Base-by-base conservation (phyloP, 1,140 invertebrate genomes). In the Magallana angulata region DNA sequence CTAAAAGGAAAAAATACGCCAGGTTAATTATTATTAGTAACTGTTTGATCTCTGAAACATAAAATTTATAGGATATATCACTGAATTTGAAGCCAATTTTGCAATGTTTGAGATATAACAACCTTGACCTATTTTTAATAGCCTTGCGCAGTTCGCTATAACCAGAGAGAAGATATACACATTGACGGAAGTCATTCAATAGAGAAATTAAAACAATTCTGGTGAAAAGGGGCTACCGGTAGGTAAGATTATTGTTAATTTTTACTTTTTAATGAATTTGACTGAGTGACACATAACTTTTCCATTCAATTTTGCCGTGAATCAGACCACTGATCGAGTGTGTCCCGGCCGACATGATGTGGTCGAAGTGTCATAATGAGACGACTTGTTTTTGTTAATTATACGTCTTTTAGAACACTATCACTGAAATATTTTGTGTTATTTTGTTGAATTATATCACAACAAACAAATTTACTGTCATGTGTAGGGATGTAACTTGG, bases 331-430 rank as follows among this genome's bases (percentile, higher is more conserved):
- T 30, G 30, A 76, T 30, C 24, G 6, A 76, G 24, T 30, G 18
- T 76, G 68, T 30, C 68, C 68, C 68, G 68, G 68, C 68, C 68
- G 68, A 76, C 68, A 76, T 76, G 68, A 76, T 76, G 30, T 7
- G 24, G 24, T 76, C 68, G 68, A 76, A 76, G 68, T 76, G 68
- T 76, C 68, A 76, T 76, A 76, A 76, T 76, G 68, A 76, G 68
- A 8, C 36, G 14, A 11, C 68, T 76, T 76, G 68, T 76, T 76
- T 24, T 76, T 76, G 68, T 76, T 30, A 76, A n/a, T 14, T 76
- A 76, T 12, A 76, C 68, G 36, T 30, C 24, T 76, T 76, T 76
- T 14, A 30, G 68, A 12, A 8, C 9, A 76, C 12, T 76, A 24
- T 76, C 24, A 76, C 24, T 36, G 68, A 12, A 76, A 30, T 3